Base-by-base conservation (phyloP, 1,140 invertebrate species). In the Cotesia chilonis region DNA sequence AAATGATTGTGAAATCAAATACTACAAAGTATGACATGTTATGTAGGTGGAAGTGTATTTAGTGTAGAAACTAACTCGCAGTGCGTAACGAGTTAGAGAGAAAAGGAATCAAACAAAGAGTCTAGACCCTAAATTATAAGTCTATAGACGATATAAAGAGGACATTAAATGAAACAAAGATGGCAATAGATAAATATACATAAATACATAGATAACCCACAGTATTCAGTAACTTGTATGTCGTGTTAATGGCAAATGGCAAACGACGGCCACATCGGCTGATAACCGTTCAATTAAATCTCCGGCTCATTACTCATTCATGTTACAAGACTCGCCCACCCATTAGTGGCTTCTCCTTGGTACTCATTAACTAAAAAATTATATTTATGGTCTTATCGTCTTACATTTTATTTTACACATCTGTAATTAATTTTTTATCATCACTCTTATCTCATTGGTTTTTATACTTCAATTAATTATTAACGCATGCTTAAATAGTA, bases 261-360 rank as follows among this genome's bases (percentile, higher is more conserved):
- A 72, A 73, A 73, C 65, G 55, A 63, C 41, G 7, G 7, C 12
- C 36, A 60, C 17, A 28, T 4, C 54, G 47, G 47, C 28, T 28
- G 63, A 72, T 72, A 72, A 68, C 52, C 65, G 71, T 73, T 73
- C 65, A 68, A 73, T 73, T 68, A 73, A 68, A 73, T 73, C 51
- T 66, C 20, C 66, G 66, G 54, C 57, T 73, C 71, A 73, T 73
- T 73, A 73, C 66, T 73, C 71, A 73, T 73, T 68, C 54, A 66
- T 68, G 71, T 20, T 73, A 36, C 37, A 51, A 73, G 71, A 73
- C 71, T 73, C 71, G 64, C 71, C 65, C 60, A 68, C 57, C 66
- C 57, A 73, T 73, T 68, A 66, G 51, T 66, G 64, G n/a, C 14
- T 66, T 47, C 35, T 67, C 51, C 63, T 71, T 28, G 55, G 41